Evolutionary conservation across 2,888 invertebrate species (phyloP).

Genomic region (Aphidoletes aphidimyza): DNA sequence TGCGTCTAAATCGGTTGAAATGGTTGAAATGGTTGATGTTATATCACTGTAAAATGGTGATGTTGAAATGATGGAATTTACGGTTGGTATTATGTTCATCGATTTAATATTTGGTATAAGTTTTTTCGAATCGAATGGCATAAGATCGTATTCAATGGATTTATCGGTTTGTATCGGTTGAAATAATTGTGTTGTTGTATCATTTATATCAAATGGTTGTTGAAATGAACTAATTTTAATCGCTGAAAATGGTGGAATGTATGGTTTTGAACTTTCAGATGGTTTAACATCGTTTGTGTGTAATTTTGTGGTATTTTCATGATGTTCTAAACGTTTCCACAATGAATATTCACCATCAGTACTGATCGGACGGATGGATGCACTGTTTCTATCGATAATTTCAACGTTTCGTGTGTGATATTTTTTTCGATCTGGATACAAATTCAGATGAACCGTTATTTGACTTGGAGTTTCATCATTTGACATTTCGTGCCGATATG

Average conservation of each 20-base stretch:
- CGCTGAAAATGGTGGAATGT: conserved; percentile 27
- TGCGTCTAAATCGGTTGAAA: background rate
- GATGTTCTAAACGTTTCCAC: conserved; percentile 5
- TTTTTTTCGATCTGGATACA: conserved; percentile 70
- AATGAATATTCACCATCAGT: background rate
- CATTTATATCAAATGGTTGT: conserved; percentile 1
- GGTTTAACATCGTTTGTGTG: background rate
- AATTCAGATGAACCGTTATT: conserved; percentile 74
- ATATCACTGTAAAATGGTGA: background rate
- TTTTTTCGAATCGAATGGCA: conserved; percentile 32
- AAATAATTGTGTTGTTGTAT: background rate
- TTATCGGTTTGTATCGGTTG: background rate
- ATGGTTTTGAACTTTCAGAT: no score
- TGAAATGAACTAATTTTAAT: conserved; percentile 26
- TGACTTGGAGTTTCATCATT: conserved; percentile 66
- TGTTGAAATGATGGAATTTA: background rate
- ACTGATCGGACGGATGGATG: no score
- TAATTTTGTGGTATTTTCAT: background rate
- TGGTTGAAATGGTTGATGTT: background rate
- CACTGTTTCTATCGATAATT: background rate
- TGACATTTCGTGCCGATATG: background rate
- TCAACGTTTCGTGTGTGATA: conserved; percentile 29
- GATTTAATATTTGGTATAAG: background rate
- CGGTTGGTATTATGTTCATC: background rate
- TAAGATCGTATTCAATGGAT: background rate